These are phyloP conservation scores for Thalassophryne amazonica DNA, from an alignment of 2,797 vertebrate species.

Conservation along the genomic window DNA sequence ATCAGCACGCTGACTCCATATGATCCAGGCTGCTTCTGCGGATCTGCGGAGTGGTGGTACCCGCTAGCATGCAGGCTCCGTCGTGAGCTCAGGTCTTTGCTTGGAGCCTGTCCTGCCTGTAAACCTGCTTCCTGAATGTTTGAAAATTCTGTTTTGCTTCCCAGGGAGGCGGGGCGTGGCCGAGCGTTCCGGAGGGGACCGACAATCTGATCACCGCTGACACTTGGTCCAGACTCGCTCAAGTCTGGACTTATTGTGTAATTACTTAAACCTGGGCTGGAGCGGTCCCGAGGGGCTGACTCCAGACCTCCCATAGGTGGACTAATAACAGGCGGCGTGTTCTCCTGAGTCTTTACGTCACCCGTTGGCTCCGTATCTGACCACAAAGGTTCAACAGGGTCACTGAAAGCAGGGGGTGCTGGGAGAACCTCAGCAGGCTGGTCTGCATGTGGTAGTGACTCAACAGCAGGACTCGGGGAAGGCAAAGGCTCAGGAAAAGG, in stretches of 20 bases:
- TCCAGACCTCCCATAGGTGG: conserved; percentile 59
- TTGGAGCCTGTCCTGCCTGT: conserved; percentile 5
- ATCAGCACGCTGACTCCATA: conserved; percentile 88
- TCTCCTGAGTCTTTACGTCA: not conserved
- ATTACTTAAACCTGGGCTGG: conserved; percentile 73
- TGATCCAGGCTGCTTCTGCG: conserved; percentile 74
- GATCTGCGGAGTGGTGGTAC: conserved; percentile 46
- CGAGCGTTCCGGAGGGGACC: conserved; percentile 64
- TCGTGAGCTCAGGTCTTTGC: conserved; percentile 16
- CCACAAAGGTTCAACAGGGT: not conserved
- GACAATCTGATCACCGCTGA: not conserved
- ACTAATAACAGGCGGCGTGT: not conserved
- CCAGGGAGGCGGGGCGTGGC: conserved; percentile 79
- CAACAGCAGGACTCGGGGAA: not conserved
- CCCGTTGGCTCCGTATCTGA: conserved; percentile 1
- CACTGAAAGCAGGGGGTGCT: conserved; percentile 56
- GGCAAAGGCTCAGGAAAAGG: not conserved
- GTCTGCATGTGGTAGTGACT: not conserved
- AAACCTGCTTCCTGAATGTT: conserved; percentile 7
- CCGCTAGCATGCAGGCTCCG: conserved; percentile 43
- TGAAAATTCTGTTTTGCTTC: conserved; percentile 76
- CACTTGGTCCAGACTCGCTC: not conserved
- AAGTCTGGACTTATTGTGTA: conserved; percentile 14
- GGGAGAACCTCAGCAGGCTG: conserved; percentile 30
- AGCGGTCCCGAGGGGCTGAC: conserved; percentile 84